Evolutionary conservation across 2,113 vertebrate genomes (phyloP).

Genomic region (Pseudopodoces humilis): DNA sequence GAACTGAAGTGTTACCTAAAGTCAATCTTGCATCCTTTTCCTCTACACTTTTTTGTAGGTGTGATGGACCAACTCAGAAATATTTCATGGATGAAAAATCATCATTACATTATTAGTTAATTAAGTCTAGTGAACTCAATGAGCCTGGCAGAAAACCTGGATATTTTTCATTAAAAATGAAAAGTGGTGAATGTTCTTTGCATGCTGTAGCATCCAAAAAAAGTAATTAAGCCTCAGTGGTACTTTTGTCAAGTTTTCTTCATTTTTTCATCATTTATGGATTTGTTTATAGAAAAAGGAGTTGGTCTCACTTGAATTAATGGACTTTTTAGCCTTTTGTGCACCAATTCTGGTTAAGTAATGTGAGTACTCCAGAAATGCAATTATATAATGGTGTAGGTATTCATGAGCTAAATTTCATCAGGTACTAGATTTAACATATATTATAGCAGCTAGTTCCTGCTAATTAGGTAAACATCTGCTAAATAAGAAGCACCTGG

Average conservation of each 20-base stretch:
- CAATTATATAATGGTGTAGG: background rate
- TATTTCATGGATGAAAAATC: background rate
- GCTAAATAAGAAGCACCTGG: background rate
- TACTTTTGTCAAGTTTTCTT: background rate
- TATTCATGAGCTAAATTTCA: background rate
- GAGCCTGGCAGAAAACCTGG: background rate
- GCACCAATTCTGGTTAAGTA: background rate
- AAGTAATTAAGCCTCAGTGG: background rate
- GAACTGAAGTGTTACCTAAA: background rate
- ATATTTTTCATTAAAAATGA: constrained; percentile 3
- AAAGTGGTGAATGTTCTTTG: background rate
- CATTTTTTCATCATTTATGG: background rate
- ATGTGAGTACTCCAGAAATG: background rate
- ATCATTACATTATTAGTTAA: background rate
- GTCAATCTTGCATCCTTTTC: background rate
- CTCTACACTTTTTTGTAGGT: background rate
- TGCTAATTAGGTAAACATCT: background rate
- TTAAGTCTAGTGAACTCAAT: background rate
- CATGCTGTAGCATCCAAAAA: background rate
- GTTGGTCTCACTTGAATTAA: background rate
- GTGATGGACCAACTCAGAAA: background rate
- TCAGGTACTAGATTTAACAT: background rate
- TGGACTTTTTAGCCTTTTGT: background rate
- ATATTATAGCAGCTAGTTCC: background rate
- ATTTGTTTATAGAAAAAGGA: background rate